Conservation (phyloP, 2,888 invertebrate genomes). For the Acrocera orbiculus region DNA sequence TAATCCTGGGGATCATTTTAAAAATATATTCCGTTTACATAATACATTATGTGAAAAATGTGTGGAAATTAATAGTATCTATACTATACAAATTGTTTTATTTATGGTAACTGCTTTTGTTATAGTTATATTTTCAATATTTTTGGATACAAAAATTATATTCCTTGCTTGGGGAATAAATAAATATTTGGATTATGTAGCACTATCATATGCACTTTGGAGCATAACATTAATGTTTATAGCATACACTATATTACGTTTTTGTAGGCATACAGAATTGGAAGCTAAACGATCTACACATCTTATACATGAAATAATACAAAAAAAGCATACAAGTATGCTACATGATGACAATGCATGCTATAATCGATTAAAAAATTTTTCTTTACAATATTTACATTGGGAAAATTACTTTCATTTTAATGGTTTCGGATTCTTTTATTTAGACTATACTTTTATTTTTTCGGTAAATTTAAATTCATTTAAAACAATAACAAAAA, state of each 20-base stretch:
- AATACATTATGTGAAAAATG: slow-evolving; percentile 25
- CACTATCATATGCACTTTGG: slow-evolving; percentile 25
- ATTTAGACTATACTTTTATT: slow-evolving; percentile 30
- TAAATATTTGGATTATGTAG: slow-evolving; percentile 20
- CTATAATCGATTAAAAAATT: slow-evolving; percentile 32
- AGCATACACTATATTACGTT: slow-evolving; percentile 23
- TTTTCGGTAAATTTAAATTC: slow-evolving; percentile 23
- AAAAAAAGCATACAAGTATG: slow-evolving; percentile 31
- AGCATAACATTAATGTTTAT: slow-evolving; percentile 22
- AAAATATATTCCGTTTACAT: too few species aligned
- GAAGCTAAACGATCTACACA: slow-evolving; percentile 27
- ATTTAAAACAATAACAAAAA: background rate
- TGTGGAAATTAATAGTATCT: slow-evolving; percentile 23
- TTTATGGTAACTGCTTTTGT: slow-evolving; percentile 28
- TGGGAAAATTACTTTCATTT: slow-evolving; percentile 30
- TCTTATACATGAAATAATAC: slow-evolving; percentile 31
- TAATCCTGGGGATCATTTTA: too few species aligned
- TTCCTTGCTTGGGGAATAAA: slow-evolving; percentile 23
- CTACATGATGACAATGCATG: slow-evolving; percentile 27
- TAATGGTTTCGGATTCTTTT: slow-evolving; percentile 29
- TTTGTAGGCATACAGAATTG: slow-evolving; percentile 25
- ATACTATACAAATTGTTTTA: slow-evolving; percentile 25
- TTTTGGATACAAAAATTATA: slow-evolving; percentile 27
- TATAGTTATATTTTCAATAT: slow-evolving; percentile 26
- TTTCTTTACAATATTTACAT: slow-evolving; percentile 29